A percentile compares a stretch with the other conserved stretches of the same genome.
These are phyloP conservation scores for Drosophila neoperkinsi DNA, from an alignment of 2,888 invertebrate genomes.

Conservation along the genomic window DNA sequence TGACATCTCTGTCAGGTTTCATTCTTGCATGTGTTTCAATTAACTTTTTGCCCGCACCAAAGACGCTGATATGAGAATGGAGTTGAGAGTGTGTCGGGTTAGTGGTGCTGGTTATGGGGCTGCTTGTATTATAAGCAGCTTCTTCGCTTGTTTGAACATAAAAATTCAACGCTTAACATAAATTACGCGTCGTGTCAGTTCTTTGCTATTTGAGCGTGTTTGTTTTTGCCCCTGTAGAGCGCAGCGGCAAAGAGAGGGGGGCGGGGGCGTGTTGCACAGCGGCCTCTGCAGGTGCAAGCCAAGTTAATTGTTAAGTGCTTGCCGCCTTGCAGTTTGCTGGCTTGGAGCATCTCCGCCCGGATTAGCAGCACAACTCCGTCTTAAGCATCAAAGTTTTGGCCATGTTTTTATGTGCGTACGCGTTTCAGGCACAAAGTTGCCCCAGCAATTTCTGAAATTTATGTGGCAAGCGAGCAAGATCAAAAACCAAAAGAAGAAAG, in stretches of 20 bases:
- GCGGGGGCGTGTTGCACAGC: conserved; percentile 5
- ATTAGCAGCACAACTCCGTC: conserved; percentile 61
- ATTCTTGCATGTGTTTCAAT: conserved; percentile 76
- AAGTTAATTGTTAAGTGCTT: conserved; percentile 78
- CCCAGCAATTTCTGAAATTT: conserved; percentile 63
- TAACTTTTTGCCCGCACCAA: conserved; percentile 76
- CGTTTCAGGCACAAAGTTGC: conserved; percentile 67
- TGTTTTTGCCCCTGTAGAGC: conserved; percentile 6
- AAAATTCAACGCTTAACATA: conserved; percentile 80
- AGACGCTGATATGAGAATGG: conserved; percentile 55
- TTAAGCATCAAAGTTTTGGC: conserved; percentile 66
- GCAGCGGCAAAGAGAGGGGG: background rate
- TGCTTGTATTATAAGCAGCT: conserved; percentile 74
- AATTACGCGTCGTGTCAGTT: conserved; percentile 72
- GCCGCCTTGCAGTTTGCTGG: conserved; percentile 52
- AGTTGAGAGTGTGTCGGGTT: conserved; percentile 49
- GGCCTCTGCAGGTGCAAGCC: conserved; percentile 64
- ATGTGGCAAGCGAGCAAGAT: conserved; percentile 59
- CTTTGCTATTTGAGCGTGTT: conserved; percentile 25
- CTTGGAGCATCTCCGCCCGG: conserved; percentile 48
- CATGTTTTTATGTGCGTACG: conserved; percentile 47
- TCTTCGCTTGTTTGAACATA: conserved; percentile 79
- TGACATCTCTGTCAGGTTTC: conserved; percentile 57
- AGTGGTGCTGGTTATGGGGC: conserved; percentile 12
- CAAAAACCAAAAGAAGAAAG: conserved; percentile 27